Evolutionary conservation across 2,888 invertebrate species (phyloP), one percentile per base, ranked within the genome.

Genomic region (Eueremaeus valkanovi): DNA sequence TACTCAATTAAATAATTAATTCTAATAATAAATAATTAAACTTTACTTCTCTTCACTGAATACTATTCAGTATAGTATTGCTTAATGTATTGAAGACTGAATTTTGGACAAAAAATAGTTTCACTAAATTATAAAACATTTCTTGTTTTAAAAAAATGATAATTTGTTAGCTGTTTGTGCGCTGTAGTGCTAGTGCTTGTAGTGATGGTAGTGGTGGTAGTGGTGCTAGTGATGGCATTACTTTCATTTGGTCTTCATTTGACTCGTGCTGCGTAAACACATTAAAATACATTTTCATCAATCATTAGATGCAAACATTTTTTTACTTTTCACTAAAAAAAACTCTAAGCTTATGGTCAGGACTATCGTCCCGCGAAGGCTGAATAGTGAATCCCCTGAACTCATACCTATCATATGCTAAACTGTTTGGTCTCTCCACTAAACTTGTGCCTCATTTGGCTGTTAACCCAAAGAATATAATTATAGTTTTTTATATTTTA

Each of bases 251-350:
- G 55, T 55, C 24, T 55, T 9, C 55, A 55, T 8, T 63, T n/a
- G 27, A 33, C 36, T 63, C 63, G 63, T 63, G 63, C 63, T 63
- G 63, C 16, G 63, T 9, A 29, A 63, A 63, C 29, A 63, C 33
- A 63, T 63, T 63, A 63, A 63, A 63, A 63, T 63, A 36, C 16
- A 24, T 63, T 63, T 63, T 33, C 16, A 63, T 63, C 63, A 63
- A 63, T 63, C 63, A 63, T 63, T 21, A 33, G 33, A 33, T 24
- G n/a, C n/a, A n/a, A n/a, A 63, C 18, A 63, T 63, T 63, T 58
- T 63, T 36, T 63, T n/a, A 63, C 63, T 63, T 63, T 63, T 63
- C 31, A 63, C 33, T 33, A 63, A 63, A 58, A 63, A 63, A n/a
- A n/a, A n/a, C n/a, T 21, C 63, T 21, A 16, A 63, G 63, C 63